A percentile compares a stretch with the other conserved stretches of the same genome.
These are phyloP conservation scores for Enteromius viviparus DNA, from an alignment of 2,797 vertebrate species.

Conservation along the genomic window DNA sequence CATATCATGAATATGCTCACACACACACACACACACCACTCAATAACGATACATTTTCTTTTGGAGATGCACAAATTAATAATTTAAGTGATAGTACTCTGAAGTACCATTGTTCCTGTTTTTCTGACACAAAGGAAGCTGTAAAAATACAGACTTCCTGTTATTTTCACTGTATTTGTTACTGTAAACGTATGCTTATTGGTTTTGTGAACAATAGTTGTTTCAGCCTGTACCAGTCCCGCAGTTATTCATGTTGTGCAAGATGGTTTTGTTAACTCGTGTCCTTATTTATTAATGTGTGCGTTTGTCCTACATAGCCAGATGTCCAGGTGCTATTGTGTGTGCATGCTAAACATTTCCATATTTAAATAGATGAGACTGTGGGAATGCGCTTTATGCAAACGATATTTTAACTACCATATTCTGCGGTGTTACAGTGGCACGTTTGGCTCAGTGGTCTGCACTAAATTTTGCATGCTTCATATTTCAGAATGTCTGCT, in stretches of 20 bases:
- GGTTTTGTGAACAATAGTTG: neutral
- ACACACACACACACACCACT: neutral
- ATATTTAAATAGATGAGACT: constrained; percentile 25
- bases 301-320: constrained; percentile 35
- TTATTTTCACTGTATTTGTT: neutral
- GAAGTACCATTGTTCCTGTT: neutral
- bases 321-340: constrained; percentile 17
- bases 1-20: neutral
- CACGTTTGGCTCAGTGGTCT: constrained; percentile 6
- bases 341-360: constrained; percentile 12
- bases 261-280: constrained; percentile 11
- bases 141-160: neutral
- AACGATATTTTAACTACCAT: neutral
- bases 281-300: constrained; percentile 17
- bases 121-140: neutral
- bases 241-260: neutral
- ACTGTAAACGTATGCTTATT: neutral
- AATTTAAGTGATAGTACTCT: neutral
- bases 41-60: neutral
- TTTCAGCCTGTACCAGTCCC: neutral
- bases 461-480: neutral
- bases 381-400: constrained; percentile 20
- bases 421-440: neutral
- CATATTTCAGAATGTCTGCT: neutral
- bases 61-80: neutral